Evolutionary conservation across 2,888 invertebrate species (phyloP), one percentile per base, ranked within the genome.

Genomic region (Volucella bombylans): DNA sequence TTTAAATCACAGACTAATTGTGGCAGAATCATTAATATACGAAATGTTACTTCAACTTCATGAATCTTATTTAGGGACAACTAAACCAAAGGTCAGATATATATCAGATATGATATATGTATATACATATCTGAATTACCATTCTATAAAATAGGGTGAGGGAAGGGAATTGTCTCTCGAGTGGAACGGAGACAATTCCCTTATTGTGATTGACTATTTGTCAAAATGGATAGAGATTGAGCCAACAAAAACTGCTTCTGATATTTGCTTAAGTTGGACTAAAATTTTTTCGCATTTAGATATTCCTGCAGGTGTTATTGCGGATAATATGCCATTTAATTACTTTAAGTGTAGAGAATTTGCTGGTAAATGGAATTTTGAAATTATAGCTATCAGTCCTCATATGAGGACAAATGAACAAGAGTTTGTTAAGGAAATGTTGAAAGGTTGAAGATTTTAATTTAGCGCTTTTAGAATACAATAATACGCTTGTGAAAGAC

Each of bases 261-360:
- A 65, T 11, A 50, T 65, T 52, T 65, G 52, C 43, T 50, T 12
- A 41, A 43, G 41, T 18, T 65, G 65, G 65, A 39, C 38, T 12
- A 52, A 50, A 38, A 41, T 65, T 41, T 41, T 65, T 18, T 65
- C 18, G 12, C 52, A 52, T 11, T 52, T 65, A 38, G 62, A 47
- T 14, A 73, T 73, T 45, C 62, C 72, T 14, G 15, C 18, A 62
- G 54, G 54, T 31, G 11, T 74, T 49, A 55, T 74, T 57, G 65
- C 64, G 4, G 64, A 18, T 54, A 52, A 55, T 43, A 55, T 73
- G 55, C 64, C 64, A 18, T 73, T 73, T 31, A 41, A 1, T 43
- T 64, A 64, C 1, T 15, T 45, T 11, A n/a, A n/a, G 11, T 73
- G 54, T 14, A 47, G 11, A 18, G 39, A 73, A 54, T 73, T n/a